Evolutionary conservation across 1,140 invertebrate species (phyloP).

Genomic region (Luehdorfia chinensis): DNA sequence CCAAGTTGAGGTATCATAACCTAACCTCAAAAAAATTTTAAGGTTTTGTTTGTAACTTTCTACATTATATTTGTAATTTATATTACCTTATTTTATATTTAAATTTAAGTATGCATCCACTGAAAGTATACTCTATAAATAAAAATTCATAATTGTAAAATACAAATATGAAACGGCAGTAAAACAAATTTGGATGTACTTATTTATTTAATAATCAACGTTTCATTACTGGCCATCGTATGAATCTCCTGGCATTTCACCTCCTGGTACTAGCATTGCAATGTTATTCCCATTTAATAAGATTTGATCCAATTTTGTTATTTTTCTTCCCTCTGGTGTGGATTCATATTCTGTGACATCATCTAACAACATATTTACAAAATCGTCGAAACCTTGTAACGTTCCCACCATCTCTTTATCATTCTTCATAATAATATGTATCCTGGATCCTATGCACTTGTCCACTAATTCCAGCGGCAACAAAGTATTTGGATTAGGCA

Average conservation of each 20-base stretch:
- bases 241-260: constrained; percentile 68
- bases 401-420: constrained; percentile 99
- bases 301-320: constrained; percentile 99
- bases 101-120: too few species aligned
- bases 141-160: too few species aligned
- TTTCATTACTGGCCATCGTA: constrained; percentile 52
- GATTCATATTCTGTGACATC: constrained; percentile 97
- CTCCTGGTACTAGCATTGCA: constrained; percentile 89
- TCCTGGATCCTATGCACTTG: constrained; percentile 99
- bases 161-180: too few species aligned
- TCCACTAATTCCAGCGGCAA: constrained; percentile 94
- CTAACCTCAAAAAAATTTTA: too few species aligned
- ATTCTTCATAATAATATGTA: constrained; percentile 99
- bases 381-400: constrained; percentile 98
- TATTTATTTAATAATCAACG: constrained; percentile 11
- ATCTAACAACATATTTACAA: constrained; percentile 97
- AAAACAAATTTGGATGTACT: too few species aligned
- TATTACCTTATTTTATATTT: too few species aligned
- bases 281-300: constrained; percentile 99
- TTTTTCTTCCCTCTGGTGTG: constrained; percentile 96
- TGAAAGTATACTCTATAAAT: too few species aligned
- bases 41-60: too few species aligned
- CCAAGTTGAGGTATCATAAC: too few species aligned
- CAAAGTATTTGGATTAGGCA: constrained; percentile 66
- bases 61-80: too few species aligned